Evolutionary conservation across 2,888 invertebrate species (phyloP), one percentile per base, ranked within the genome.

Genomic region (Calliscelio sp.): DNA sequence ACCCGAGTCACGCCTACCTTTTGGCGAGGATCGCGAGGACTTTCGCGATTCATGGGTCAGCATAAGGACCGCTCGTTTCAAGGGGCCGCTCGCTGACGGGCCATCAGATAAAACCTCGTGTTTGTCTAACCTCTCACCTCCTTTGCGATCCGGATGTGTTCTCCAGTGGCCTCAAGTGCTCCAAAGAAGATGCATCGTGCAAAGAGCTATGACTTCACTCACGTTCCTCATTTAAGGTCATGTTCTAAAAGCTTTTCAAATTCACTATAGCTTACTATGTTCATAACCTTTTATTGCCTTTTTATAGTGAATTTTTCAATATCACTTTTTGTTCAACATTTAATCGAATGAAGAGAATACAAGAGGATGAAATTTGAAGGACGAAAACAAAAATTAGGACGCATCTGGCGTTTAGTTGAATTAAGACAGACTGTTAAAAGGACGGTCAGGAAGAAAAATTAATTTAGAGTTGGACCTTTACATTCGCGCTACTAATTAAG

Each of bases 71-170:
- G 85, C 83, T 83, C 74, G 79, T 79, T 79, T 84, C 83, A 86
- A 83, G 83, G 83, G 85, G 81, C 85, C 86, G 85, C 86, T 84
- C 80, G 90, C 89, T 92, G 92, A 92, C 92, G 92, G 92, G 91
- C 92, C 92, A 92, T 92, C 92, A 92, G 92, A 92, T 92, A 92
- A 92, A 89, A 84, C 87, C 88, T 86, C 91, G 91, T 92, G 92
- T 92, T 92, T 92, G 91, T 89, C 89, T 92, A 92, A 92, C 92
- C 92, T 92, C 91, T 92, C 91, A 92, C 92, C 92, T 92, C 89
- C 88, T 85, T 84, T 86, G 85, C 84, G 85, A 86, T 87, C 87
- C 85, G 85, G 85, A 87, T 88, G 83, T 81, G 86, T 86, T 86
- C 87, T 85, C 85, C 83, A 86, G 84, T 84, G 85, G 86, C 85